Percentiles rank a stretch among this genome's conserved stretches.
These are phyloP conservation scores for Eurois occulta DNA, from an alignment of 2,888 invertebrate genomes.

Conservation along the genomic window DNA sequence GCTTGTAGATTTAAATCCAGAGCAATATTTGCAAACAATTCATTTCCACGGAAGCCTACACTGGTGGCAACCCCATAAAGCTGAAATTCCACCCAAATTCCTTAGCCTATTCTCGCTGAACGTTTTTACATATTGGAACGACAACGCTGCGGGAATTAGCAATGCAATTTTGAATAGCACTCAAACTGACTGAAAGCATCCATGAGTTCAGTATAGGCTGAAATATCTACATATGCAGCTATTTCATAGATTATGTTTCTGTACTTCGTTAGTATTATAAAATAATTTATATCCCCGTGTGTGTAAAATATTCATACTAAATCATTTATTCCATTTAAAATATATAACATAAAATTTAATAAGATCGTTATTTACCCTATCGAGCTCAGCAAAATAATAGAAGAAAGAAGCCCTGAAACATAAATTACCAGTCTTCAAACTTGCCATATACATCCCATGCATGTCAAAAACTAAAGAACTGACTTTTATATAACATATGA, in stretches of 20 bases:
- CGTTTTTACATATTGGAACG: conserved; percentile 9
- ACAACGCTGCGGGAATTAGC: conserved; percentile 28
- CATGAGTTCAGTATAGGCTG: neutral
- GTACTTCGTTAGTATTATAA: neutral
- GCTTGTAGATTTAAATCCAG: neutral
- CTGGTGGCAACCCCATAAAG: conserved; percentile 31
- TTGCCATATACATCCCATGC: neutral
- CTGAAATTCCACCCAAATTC: conserved; percentile 31
- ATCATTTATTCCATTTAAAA: neutral
- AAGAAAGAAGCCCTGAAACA: neutral
- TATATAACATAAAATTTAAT: neutral
- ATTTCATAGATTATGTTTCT: neutral
- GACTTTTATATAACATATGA: too few relatives aligned
- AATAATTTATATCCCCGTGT: neutral
- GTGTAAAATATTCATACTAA: neutral
- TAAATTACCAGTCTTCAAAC: neutral
- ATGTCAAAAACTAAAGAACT: neutral
- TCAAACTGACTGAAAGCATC: neutral
- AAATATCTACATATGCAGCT: neutral
- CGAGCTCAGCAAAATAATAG: neutral
- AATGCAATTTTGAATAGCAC: conserved; percentile 23
- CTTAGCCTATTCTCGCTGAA: conserved; percentile 33
- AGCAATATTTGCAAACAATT: conserved; percentile 9
- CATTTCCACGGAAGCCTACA: neutral
- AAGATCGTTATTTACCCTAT: neutral